Evolutionary conservation across 2,888 invertebrate genomes (phyloP), one percentile per base, ranked within the genome.

Genomic region (Sinodicranocentrus sp.): DNA sequence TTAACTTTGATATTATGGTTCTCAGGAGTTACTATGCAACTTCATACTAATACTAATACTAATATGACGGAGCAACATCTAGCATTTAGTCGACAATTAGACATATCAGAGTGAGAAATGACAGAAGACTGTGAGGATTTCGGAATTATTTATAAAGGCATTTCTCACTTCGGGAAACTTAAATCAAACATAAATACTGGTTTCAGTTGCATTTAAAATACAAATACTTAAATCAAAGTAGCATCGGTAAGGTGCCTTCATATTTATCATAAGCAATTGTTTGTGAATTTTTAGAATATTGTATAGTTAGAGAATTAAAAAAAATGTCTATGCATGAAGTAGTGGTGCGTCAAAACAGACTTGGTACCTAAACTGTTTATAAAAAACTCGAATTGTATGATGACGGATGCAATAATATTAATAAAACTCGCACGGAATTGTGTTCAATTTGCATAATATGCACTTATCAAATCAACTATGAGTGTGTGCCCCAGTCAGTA

Each of bases 21-120:
- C 68, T 68, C 28, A 68, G 39, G 48, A 68, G 48, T 68, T 68
- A 33, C 33, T 59, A 54, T 59, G 25, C n/a, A 5, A 59, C 25
- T 39, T 39, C n/a, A 25, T 8, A 28, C 10, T 23, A 23, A 21
- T 23, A 23, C 21, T 33, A 33, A 33, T 33, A 19, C 3, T 17
- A 21, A 59, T 19, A 19, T 52, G 19, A 52, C 33, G 10, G 3
- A 10, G 3, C 10, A 33, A 59, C 13, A 13, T 8, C 6, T 23
- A 59, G 21, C 2, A 25, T 59, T 21, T 25, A 10, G 17, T 23
- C 8, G 59, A 59, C 21, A 19, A 54, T 26, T 67, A 78, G 70
- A 78, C 78, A 78, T 78, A 78, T 78, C 78, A 78, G 28, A 61
- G 57, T 59, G 78, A 59, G 70, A 78, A 78, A 78, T 70, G 26